A percentile compares a stretch with the other conserved stretches of the same genome.
Conservation (phyloP, 92 coral and sea anemone species). For the Palythoa grandiflora region DNA sequence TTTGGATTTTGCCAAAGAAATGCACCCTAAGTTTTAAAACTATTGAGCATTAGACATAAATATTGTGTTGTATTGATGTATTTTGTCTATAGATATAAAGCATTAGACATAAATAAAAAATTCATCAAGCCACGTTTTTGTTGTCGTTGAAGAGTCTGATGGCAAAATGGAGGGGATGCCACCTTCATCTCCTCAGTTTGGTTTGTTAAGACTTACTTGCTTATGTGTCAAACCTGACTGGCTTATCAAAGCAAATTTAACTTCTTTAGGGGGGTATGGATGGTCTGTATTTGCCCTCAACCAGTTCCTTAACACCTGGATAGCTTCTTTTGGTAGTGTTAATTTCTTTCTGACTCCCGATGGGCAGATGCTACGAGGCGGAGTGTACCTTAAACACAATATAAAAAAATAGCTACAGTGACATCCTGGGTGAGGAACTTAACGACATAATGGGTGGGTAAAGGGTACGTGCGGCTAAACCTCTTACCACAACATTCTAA, state of each 20-base stretch:
- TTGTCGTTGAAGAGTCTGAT: too few species aligned
- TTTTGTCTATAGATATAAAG: too few species aligned
- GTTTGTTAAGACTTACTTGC: constrained; percentile 47
- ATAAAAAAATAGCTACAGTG: background rate
- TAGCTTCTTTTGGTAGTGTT: constrained; percentile 58
- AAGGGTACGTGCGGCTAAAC: too few species aligned
- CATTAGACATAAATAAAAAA: too few species aligned
- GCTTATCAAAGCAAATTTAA: constrained; percentile 54
- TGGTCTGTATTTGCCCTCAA: constrained; percentile 40
- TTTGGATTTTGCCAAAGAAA: too few species aligned
- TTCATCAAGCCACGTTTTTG: too few species aligned
- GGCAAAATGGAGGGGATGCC: too few species aligned
- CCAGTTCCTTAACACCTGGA: constrained; percentile 58
- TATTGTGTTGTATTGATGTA: too few species aligned
- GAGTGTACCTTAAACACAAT: constrained; percentile 34
- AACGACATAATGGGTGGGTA: background rate
- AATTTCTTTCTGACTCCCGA: constrained; percentile 54
- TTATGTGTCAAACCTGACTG: constrained; percentile 54
- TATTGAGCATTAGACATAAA: too few species aligned
- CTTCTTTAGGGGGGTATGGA: constrained; percentile 66
- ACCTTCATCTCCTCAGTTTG: too few species aligned
- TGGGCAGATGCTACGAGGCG: constrained; percentile 59
- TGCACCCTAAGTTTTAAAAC: too few species aligned
- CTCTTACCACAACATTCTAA: too few species aligned
- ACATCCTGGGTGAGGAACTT: background rate